Base-by-base conservation (phyloP, 2,888 invertebrate species). In the Sepioteuthis lessoniana region DNA sequence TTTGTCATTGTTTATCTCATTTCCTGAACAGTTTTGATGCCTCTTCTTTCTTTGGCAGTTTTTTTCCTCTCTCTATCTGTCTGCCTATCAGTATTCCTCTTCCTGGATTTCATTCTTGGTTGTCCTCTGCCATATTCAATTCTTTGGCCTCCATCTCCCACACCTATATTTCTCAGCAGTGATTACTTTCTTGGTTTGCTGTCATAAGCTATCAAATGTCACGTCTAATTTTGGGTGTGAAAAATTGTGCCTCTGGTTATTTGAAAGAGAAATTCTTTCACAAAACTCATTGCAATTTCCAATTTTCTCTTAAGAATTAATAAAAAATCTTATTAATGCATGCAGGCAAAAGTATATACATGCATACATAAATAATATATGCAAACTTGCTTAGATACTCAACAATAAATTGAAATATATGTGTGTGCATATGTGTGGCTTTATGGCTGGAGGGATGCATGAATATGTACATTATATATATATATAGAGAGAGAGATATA, bases 161-260 rank as follows among this genome's bases (percentile, higher is more conserved):
- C 35, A 13, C 13, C 13, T n/a, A 0, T 16, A 13, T 76, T 35
- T 16, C 76, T 76, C 28, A 8, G n/a, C 76, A n/a, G n/a, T 76
- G 76, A 76, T 76, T 76, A 76, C 76, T 76, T 76, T 76, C 76
- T 76, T 35, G n/a, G 76, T 76, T 76, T n/a, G n/a, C n/a, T 76
- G 76, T 76, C 76, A n/a, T 76, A 76, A 76, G 35, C n/a, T 76
- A 76, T 76, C 76, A 35, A 35, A 76, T 76, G 76, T 76, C 76
- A 76, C 76, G 35, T 76, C 76, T 76, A 76, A 76, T 76, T 76
- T 55, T 76, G n/a, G n/a, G n/a, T 76, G 76, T 76, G 76, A 76
- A 76, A 76, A 76, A 76, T 76, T 76, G n/a, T n/a, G 76, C 76
- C 76, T n/a, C 76, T 76, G 76, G 76, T 76, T 76, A 76, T 76